Conservation (phyloP, 2,888 invertebrate genomes). For the Volucella bombylans region DNA sequence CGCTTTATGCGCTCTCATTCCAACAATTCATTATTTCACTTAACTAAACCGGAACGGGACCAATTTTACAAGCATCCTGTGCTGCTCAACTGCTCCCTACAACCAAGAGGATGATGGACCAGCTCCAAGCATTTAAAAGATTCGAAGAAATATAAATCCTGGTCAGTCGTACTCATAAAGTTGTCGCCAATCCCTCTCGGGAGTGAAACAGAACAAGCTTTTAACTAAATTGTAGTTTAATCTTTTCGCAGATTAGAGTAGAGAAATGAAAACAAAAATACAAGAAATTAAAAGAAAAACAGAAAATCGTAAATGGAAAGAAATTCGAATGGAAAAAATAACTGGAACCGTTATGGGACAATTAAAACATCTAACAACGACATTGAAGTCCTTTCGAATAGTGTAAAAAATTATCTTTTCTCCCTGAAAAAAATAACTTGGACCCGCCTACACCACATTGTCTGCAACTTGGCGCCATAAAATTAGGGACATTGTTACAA, state of each 20-base stretch:
- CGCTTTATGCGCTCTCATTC: conserved; percentile 14
- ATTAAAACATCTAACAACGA: conserved; percentile 67
- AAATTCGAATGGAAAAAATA: background rate
- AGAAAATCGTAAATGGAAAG: background rate
- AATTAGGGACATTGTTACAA: no score
- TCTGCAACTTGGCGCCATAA: no score
- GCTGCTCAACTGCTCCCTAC: conserved; percentile 1
- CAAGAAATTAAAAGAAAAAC: no score
- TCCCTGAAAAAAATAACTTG: conserved; percentile 19
- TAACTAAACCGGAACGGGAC: background rate
- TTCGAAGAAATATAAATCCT: conserved; percentile 14
- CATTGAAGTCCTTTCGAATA: conserved; percentile 68
- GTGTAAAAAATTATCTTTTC: conserved; percentile 61
- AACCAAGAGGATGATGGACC: conserved; percentile 8
- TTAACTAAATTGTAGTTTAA: conserved; percentile 72
- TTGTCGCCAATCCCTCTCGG: background rate
- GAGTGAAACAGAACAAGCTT: conserved; percentile 60
- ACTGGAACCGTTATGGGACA: conserved; percentile 55
- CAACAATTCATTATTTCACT: conserved; percentile 14
- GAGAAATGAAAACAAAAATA: background rate
- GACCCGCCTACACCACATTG: background rate
- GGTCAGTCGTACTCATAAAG: conserved; percentile 46
- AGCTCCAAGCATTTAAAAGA: conserved; percentile 30
- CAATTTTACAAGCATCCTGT: background rate
- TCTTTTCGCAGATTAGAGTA: conserved; percentile 61